These are phyloP conservation scores for Cirrhinus molitorella DNA, from an alignment of 2,797 vertebrate species.

Conservation along the genomic window DNA sequence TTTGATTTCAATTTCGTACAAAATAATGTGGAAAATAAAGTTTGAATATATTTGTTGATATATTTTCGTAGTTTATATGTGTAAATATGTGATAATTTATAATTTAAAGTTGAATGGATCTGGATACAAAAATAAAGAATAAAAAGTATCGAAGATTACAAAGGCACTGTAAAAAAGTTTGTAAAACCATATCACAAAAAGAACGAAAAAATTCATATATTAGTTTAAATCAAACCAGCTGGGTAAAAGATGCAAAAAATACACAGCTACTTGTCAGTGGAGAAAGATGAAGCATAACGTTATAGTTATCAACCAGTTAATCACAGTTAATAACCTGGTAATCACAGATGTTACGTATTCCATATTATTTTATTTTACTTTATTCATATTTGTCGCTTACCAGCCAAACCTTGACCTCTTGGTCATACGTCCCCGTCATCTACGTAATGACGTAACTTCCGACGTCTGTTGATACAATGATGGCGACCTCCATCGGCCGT, in stretches of 20 bases:
- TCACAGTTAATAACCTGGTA: not conserved
- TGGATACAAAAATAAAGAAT: not conserved
- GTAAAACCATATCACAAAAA: not conserved
- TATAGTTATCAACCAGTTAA: not conserved
- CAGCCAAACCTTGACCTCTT: slow-evolving; percentile 11
- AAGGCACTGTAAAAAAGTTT: not conserved
- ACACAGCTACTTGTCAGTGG: not conserved
- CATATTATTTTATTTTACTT: not conserved
- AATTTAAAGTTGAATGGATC: not conserved
- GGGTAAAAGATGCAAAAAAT: not conserved
- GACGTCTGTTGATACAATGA: slow-evolving; percentile 55
- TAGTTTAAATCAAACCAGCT: not conserved
- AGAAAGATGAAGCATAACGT: not conserved
- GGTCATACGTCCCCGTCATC: not conserved
- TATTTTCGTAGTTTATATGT: too few relatives aligned
- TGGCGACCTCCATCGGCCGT: slow-evolving; percentile 71
- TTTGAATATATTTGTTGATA: too few relatives aligned
- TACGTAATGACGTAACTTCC: slow-evolving; percentile 66
- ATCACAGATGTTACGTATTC: too few relatives aligned
- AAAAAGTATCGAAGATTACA: not conserved
- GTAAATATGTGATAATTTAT: not conserved
- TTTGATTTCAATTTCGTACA: not conserved
- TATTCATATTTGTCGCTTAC: not conserved
- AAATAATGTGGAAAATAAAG: too few relatives aligned
- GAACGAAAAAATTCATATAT: not conserved